phyloP scores from a whole-genome alignment of 2,888 invertebrate species.

The Callosobruchus maculatus region DNA sequence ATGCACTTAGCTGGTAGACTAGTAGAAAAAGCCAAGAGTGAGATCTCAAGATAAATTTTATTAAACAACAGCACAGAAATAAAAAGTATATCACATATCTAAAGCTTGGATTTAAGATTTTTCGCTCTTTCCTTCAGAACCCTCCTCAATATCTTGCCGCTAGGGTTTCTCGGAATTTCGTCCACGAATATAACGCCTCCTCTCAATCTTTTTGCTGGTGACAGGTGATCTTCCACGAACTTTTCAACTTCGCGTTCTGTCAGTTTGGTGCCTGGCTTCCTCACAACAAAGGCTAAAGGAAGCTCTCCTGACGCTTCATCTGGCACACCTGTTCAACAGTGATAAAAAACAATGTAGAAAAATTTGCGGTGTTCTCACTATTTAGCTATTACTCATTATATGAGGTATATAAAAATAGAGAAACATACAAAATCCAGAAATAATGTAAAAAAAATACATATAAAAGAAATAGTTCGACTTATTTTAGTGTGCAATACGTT shows the following conservation, averaged over 20 bases:
- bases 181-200: constrained; percentile 66
- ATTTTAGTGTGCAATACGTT: too few species aligned
- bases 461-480: too few species aligned
- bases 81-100: constrained; percentile 12
- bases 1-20: too few species aligned
- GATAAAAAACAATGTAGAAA: too few species aligned
- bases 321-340: constrained; percentile 46
- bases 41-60: too few species aligned
- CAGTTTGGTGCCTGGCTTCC: constrained; percentile 52
- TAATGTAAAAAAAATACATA: too few species aligned
- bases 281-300: constrained; percentile 73
- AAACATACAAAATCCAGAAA: too few species aligned
- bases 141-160: constrained; percentile 66
- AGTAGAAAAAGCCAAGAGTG: too few species aligned
- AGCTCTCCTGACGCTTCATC: constrained; percentile 73
- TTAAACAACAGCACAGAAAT: neutral
- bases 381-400: too few species aligned
- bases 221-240: constrained; percentile 51
- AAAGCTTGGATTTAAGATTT: constrained; percentile 39
- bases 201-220: constrained; percentile 61
- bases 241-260: constrained; percentile 46
- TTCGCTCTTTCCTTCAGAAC: constrained; percentile 52
- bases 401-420: too few species aligned
- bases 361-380: too few species aligned
- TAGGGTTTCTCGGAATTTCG: constrained; percentile 64